Evolutionary conservation across 2,797 vertebrate genomes (phyloP), one percentile per base, ranked within the genome.

Genomic region (Morus bassanus): DNA sequence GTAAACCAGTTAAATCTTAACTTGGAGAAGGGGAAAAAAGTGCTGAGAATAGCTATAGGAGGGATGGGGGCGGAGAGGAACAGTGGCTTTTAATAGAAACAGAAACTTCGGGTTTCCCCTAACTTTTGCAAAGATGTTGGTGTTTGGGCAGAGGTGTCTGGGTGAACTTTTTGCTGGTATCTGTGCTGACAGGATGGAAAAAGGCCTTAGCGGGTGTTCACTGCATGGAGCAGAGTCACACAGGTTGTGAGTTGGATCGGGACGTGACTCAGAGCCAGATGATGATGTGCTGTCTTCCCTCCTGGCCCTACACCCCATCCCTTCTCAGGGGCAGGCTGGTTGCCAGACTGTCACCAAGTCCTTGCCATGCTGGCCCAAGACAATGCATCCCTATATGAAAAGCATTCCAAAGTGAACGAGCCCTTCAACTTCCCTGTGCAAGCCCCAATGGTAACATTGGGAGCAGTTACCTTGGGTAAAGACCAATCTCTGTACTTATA

Each of bases 381-480:
- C 43, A 53, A 41, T 7, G 12, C 5, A 27, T 24, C 27, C 41
- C 37, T 17, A 4, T 11, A 27, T 10, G 65, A 57, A 63, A 41
- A 17, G 6, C 9, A 3, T 57, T 63, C 27, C 8, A 11, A 67
- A 27, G 31, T 45, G 33, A 45, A 63, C 28, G 35, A 68, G 18
- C 30, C 39, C 33, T 82, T 81, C 35, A 28, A 30, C 54, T 76
- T 67, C 2, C 0, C 12, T 46, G 18, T 25, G 43, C 18, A 43
- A 19, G 8, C 31, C 18, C 12, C 7, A 11, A 0, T 0, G 2
- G 7, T 48, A 27, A 64, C 45, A 33, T 41, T 75, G 63, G 57
- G 63, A 65, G 6, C 51, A 33, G 35, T 51, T 12, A 33, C 22
- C 46, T 54, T 78, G 39, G 21, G 6, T 21, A 39, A 84, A 79